These are phyloP conservation scores for Apeltes quadracus DNA, from an alignment of 2,113 vertebrate genomes.

Conservation along the genomic window DNA sequence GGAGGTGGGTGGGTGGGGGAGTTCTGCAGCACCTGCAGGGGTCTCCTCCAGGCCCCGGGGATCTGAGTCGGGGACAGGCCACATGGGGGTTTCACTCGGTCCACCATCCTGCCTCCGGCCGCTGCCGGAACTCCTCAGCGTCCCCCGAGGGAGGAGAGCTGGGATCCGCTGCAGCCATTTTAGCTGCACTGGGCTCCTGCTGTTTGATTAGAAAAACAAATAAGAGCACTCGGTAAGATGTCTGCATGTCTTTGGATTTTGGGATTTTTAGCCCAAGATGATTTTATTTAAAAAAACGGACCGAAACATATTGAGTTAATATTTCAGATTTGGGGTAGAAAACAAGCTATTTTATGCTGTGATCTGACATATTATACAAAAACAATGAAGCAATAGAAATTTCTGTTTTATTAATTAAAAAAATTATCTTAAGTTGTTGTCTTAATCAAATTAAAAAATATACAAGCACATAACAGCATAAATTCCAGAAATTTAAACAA, in stretches of 20 bases:
- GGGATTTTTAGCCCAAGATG: background rate
- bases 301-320: background rate
- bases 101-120: constrained; percentile 58
- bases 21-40: constrained; percentile 58
- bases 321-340: background rate
- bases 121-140: constrained; percentile 1
- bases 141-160: constrained; percentile 15
- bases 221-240: background rate
- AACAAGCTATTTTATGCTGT: background rate
- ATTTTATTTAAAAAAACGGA: background rate
- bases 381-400: background rate
- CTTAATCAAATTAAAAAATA: background rate
- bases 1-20: constrained; percentile 7
- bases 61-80: constrained; percentile 47
- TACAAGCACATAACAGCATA: background rate
- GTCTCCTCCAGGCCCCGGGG: constrained; percentile 19
- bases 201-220: background rate
- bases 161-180: constrained; percentile 66
- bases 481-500: background rate
- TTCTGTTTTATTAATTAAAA: background rate
- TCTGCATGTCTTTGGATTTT: no score
- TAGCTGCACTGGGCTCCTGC: constrained; percentile 75
- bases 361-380: background rate
- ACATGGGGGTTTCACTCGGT: constrained; percentile 35
- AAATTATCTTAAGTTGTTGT: background rate